A percentile compares a stretch with the other conserved stretches of the same genome.
Evolutionary conservation across 2,113 vertebrate species (phyloP).

Genomic region (Boleophthalmus pectinirostris): DNA sequence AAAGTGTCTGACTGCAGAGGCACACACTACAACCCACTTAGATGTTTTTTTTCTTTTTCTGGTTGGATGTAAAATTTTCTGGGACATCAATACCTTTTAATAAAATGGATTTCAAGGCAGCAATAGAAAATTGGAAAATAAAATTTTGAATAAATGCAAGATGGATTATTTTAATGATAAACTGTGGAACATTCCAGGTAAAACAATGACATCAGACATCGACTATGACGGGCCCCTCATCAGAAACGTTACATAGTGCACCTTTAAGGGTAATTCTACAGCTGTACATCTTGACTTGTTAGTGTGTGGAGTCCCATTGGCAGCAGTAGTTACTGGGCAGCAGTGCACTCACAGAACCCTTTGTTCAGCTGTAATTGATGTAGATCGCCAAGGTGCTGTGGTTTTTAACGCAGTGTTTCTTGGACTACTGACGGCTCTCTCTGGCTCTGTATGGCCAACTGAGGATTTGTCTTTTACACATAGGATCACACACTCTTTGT

Average conservation of each 20-base stretch:
- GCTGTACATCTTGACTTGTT: slow-evolving; percentile 14
- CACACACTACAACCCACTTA: background rate
- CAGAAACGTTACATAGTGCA: too few relatives aligned
- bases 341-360: slow-evolving; percentile 24
- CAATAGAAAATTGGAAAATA: too few relatives aligned
- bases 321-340: slow-evolving; percentile 8
- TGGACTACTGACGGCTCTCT: slow-evolving; percentile 21
- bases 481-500: slow-evolving; percentile 6
- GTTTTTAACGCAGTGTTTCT: slow-evolving; percentile 20
- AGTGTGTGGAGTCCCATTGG: slow-evolving; percentile 12
- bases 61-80: background rate
- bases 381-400: slow-evolving; percentile 7
- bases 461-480: slow-evolving; percentile 19
- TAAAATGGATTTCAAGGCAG: too few relatives aligned
- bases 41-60: background rate
- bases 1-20: background rate
- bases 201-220: too few relatives aligned
- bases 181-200: too few relatives aligned
- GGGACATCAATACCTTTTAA: background rate
- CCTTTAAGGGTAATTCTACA: too few relatives aligned
- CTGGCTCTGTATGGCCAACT: slow-evolving; percentile 27
- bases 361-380: slow-evolving; percentile 35
- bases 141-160: too few relatives aligned
- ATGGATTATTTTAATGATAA: too few relatives aligned
- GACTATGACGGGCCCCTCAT: too few relatives aligned